A percentile compares a stretch with the other conserved stretches of the same genome.
These are phyloP conservation scores for Malurus melanocephalus DNA, from an alignment of 2,113 vertebrate genomes.

Conservation along the genomic window DNA sequence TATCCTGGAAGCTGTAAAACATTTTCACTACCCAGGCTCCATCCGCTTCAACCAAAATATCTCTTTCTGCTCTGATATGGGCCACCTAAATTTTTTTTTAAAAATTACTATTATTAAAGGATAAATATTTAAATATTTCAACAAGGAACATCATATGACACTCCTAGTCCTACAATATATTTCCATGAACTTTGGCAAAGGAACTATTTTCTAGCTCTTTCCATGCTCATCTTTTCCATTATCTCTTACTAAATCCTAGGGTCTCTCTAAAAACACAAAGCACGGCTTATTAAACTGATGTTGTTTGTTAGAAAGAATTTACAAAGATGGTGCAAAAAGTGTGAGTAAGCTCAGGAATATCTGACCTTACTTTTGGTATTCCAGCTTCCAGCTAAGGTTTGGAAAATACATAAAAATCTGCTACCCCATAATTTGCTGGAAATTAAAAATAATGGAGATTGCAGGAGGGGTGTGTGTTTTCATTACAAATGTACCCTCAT, in stretches of 20 bases:
- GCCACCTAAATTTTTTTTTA: slow-evolving; percentile 78
- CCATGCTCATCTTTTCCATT: not conserved
- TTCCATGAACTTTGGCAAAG: not conserved
- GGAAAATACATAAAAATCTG: not conserved
- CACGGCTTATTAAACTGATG: not conserved
- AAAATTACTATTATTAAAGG: not conserved
- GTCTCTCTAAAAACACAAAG: not conserved
- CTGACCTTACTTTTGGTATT: not conserved
- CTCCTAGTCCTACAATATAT: not conserved
- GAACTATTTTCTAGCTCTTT: not conserved
- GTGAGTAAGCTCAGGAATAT: not conserved
- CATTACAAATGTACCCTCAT: not conserved
- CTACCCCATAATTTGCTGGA: not conserved
- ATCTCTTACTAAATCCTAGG: not conserved
- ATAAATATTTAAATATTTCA: not conserved
- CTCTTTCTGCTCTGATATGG: slow-evolving; percentile 95
- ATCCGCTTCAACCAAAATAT: slow-evolving; percentile 96
- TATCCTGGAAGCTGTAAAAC: slow-evolving; percentile 99
- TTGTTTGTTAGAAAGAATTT: not conserved
- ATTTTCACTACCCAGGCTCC: slow-evolving; percentile 98
- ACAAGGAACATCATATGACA: not conserved
- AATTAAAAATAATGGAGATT: not conserved
- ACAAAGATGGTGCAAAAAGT: not conserved
- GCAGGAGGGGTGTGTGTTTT: not conserved
- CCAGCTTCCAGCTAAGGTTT: not conserved